Conservation (phyloP, 2,113 vertebrate species). For the Leptocoma aspasia region DNA sequence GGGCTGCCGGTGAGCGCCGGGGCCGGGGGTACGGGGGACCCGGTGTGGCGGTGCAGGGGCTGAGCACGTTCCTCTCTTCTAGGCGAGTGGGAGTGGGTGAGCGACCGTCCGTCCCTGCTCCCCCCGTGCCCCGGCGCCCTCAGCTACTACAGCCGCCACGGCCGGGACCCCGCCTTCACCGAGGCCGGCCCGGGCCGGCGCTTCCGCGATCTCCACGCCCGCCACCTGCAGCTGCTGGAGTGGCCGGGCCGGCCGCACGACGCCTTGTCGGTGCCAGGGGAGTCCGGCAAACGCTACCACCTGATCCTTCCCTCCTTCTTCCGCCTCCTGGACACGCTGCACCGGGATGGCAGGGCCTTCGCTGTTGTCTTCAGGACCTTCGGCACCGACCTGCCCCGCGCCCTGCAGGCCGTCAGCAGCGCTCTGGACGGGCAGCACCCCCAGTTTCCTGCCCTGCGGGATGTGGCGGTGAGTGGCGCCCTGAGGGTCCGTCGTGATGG, state of each 20-base stretch:
- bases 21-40: not conserved
- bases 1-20: not conserved
- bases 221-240: constrained; percentile 76
- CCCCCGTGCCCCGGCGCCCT: constrained; percentile 76
- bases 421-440: constrained; percentile 82
- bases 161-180: constrained; percentile 74
- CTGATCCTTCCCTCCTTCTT: constrained; percentile 89
- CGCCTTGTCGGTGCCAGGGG: constrained; percentile 71
- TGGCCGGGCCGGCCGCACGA: constrained; percentile 77
- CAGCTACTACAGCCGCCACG: constrained; percentile 79
- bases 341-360: constrained; percentile 70
- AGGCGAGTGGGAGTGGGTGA: constrained; percentile 89
- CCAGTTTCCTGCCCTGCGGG: constrained; percentile 76
- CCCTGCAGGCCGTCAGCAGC: constrained; percentile 66
- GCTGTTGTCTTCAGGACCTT: constrained; percentile 84
- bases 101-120: constrained; percentile 75
- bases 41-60: not conserved
- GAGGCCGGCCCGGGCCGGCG: constrained; percentile 59
- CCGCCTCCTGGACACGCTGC: constrained; percentile 77
- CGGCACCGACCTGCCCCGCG: constrained; percentile 77
- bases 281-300: constrained; percentile 77
- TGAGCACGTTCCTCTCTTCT: not conserved
- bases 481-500: rapidly evolving
- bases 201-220: constrained; percentile 72
- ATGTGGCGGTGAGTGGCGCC: constrained; percentile 56